phyloP scores from a whole-genome alignment of 37 sponge, comb jelly and placozoan genomes.

The Cladorhizidae sp. region DNA sequence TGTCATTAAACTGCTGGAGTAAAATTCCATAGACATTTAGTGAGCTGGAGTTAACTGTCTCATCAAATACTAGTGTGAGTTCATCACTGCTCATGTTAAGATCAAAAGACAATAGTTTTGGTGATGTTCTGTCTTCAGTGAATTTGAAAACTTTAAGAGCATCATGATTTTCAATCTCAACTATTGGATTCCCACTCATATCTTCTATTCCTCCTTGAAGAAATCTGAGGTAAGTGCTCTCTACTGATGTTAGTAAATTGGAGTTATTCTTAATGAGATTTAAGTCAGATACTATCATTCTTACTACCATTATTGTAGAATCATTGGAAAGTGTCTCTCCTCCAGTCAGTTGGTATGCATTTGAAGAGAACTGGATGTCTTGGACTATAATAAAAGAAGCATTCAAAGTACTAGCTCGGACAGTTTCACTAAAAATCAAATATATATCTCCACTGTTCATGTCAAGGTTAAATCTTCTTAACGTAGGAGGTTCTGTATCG shows the following conservation, averaged over 20 bases:
- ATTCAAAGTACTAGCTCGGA: constrained; percentile 26
- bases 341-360: constrained; percentile 19
- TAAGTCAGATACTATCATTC: constrained; percentile 48
- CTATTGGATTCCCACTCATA: constrained; percentile 71
- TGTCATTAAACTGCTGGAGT: constrained; percentile 60
- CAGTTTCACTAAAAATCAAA: constrained; percentile 85
- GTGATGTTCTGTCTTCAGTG: constrained; percentile 66
- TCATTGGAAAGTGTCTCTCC: constrained; percentile 49
- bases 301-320: constrained; percentile 58
- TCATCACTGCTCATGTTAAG: constrained; percentile 61
- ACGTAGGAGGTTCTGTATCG: constrained; percentile 61
- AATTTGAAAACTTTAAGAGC: constrained; percentile 53
- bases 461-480: constrained; percentile 62
- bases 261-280: constrained; percentile 63
- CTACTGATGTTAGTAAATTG: constrained; percentile 25
- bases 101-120: constrained; percentile 60
- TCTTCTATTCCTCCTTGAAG: constrained; percentile 53
- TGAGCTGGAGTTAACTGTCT: constrained; percentile 79
- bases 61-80: constrained; percentile 77
- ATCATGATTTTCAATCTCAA: constrained; percentile 7
- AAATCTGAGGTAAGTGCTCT: constrained; percentile 48
- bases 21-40: constrained; percentile 59
- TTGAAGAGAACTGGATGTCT: constrained; percentile 5
- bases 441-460: constrained; percentile 68
- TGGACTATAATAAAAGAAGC: constrained; percentile 53